Evolutionary conservation across 2,797 vertebrate genomes (phyloP), one percentile per base, ranked within the genome.

Genomic region (Enteromius radiatus): DNA sequence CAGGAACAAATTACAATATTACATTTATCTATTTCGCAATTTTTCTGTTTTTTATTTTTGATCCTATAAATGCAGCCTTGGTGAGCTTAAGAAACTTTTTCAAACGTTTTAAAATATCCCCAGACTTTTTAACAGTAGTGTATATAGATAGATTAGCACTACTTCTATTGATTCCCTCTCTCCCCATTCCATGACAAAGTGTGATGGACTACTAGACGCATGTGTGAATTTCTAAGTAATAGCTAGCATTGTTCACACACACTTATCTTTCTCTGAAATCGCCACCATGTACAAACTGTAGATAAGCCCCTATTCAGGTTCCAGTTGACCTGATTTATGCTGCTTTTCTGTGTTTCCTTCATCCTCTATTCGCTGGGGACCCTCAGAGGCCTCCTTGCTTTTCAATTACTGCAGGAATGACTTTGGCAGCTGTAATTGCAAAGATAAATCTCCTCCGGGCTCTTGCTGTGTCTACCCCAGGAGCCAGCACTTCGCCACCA

Each of bases 331-430:
- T 78, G 84, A 73, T 82, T 38, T 70, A 67, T 78, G 56, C 73
- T 41, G 74, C 19, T 5, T 77, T 61, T 74, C 33, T 78, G 65
- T 8, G 47, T 76, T 69, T 76, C 21, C 73, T 49, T 76, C 63
- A 82, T 82, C 73, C 81, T 68, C 64, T 65, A 26, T 77, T 65
- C 5, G 21, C 81, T 77, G 74, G 67, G 59, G 67, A 81, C 36
- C 47, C 68, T 86, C 69, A 45, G 68, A 64, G 80, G 79, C 74
- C 80, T 86, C 68, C 68, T 47, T 78, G 69, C 74, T 83, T 85
- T 82, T 84, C 84, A 87, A 52, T 71, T 82, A 78, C 82, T 82
- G 59, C 74, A 78, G 73, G 81, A 76, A 76, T 41, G 43, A 84
- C 77, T 61, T 71, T 59, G 75, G 82, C 74, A 76, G 70, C 80